Evolutionary conservation across 2,888 invertebrate species (phyloP).

Genomic region (Azorinus chamasolen): DNA sequence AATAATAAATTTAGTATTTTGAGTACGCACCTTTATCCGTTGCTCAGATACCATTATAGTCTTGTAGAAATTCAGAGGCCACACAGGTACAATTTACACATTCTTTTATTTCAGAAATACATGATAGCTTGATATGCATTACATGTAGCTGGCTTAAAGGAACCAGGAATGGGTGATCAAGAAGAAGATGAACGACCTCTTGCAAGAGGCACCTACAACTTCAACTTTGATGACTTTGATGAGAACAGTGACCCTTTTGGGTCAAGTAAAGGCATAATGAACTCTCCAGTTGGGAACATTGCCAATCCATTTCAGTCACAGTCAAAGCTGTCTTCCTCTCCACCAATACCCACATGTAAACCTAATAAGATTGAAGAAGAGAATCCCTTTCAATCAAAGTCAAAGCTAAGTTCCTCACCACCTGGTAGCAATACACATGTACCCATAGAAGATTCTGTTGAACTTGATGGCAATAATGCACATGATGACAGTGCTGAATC

Average conservation of each 20-base stretch:
- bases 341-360: slow-evolving; percentile 48
- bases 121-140: too few relatives aligned
- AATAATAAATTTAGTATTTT: too few relatives aligned
- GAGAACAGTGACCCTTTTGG: slow-evolving; percentile 81
- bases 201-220: slow-evolving; percentile 80
- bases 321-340: slow-evolving; percentile 72
- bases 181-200: slow-evolving; percentile 86
- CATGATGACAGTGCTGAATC: slow-evolving; percentile 39
- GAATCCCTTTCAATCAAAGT: slow-evolving; percentile 81
- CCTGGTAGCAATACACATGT: slow-evolving; percentile 28
- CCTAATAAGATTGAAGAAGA: slow-evolving; percentile 57
- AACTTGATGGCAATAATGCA: slow-evolving; percentile 20
- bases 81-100: too few relatives aligned
- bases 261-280: slow-evolving; percentile 65
- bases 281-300: slow-evolving; percentile 65
- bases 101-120: too few relatives aligned
- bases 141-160: too few relatives aligned
- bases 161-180: too few relatives aligned
- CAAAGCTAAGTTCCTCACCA: slow-evolving; percentile 74
- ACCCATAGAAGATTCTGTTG: background rate
- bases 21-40: too few relatives aligned
- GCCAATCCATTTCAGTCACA: slow-evolving; percentile 81
- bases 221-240: slow-evolving; percentile 84
- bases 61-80: too few relatives aligned
- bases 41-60: too few relatives aligned